Percentiles rank a stretch among this genome's conserved stretches.
These are phyloP conservation scores for Steatocranus sp. DNA, from an alignment of 2,797 vertebrate genomes.

Conservation along the genomic window DNA sequence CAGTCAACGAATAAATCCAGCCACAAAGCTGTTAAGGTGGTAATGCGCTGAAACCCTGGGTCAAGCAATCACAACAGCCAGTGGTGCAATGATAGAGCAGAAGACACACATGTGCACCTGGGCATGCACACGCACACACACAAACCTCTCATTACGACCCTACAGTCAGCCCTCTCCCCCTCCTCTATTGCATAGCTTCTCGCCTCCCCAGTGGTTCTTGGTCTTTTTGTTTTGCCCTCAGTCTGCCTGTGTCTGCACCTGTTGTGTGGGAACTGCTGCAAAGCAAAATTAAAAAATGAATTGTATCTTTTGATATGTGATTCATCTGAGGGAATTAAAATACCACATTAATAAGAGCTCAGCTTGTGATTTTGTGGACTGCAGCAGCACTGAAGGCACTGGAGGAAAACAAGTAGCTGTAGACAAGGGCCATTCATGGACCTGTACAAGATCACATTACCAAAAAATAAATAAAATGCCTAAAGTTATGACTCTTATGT, in stretches of 20 bases:
- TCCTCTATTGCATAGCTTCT: not conserved
- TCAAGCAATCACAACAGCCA: slow-evolving; percentile 53
- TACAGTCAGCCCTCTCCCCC: not conserved
- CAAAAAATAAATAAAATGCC: not conserved
- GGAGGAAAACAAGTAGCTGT: not conserved
- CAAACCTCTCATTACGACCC: not conserved
- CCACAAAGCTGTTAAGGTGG: slow-evolving; percentile 40
- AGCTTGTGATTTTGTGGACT: not conserved
- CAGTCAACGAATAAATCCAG: slow-evolving; percentile 34
- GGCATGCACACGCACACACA: not conserved
- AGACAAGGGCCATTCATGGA: not conserved
- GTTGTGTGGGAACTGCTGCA: slow-evolving; percentile 34
- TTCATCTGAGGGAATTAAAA: slow-evolving; percentile 20
- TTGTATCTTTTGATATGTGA: slow-evolving; percentile 36
- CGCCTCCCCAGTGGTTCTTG: slow-evolving; percentile 27
- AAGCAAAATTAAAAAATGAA: slow-evolving; percentile 53
- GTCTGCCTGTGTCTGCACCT: slow-evolving; percentile 11
- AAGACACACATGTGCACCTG: not conserved
- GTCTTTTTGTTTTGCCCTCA: slow-evolving; percentile 47
- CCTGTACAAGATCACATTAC: not conserved
- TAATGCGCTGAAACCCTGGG: slow-evolving; percentile 43
- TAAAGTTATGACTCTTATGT: not conserved
- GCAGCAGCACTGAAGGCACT: not conserved
- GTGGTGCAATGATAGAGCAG: slow-evolving; percentile 24
- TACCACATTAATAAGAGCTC: not conserved